A percentile compares a stretch with the other conserved stretches of the same genome.
Conservation (phyloP, 2,797 vertebrate species). For the Natrix natrix region DNA sequence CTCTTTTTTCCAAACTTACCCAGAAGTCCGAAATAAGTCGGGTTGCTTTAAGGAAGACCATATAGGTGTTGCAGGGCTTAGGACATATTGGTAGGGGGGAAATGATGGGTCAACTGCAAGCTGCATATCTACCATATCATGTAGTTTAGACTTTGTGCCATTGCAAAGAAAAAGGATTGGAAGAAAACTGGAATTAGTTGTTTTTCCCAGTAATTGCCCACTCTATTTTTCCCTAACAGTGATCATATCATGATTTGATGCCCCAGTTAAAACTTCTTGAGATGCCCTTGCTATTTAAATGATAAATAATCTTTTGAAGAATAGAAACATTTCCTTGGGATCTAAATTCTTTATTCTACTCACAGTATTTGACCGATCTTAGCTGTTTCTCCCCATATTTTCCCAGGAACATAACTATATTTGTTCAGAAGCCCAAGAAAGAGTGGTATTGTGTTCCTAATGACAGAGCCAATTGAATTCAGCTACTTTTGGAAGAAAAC, state of each 20-base stretch:
- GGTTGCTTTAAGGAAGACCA: background rate
- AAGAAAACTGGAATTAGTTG: background rate
- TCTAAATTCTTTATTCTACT: conserved; percentile 57
- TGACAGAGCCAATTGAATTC: conserved; percentile 65
- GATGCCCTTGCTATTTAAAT: conserved; percentile 48
- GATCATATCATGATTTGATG: conserved; percentile 10
- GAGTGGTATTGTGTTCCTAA: conserved; percentile 63
- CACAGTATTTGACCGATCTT: conserved; percentile 43
- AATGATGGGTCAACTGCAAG: background rate
- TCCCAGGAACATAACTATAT: conserved; percentile 63
- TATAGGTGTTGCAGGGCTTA: background rate
- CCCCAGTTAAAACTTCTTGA: conserved; percentile 50
- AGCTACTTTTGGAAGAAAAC: conserved; percentile 60
- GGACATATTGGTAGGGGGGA: background rate
- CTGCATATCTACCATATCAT: background rate
- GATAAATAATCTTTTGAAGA: conserved; percentile 47
- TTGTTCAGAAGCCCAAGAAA: conserved; percentile 64
- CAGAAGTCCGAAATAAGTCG: background rate
- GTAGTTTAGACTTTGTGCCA: background rate
- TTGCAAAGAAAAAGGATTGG: background rate
- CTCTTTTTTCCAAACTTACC: background rate
- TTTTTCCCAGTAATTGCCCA: background rate
- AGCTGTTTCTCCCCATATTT: conserved; percentile 61
- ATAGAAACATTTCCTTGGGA: conserved; percentile 51
- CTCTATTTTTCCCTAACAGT: background rate